These are phyloP conservation scores for Pitangus sulphuratus DNA, from an alignment of 2,797 vertebrate genomes.

Conservation along the genomic window DNA sequence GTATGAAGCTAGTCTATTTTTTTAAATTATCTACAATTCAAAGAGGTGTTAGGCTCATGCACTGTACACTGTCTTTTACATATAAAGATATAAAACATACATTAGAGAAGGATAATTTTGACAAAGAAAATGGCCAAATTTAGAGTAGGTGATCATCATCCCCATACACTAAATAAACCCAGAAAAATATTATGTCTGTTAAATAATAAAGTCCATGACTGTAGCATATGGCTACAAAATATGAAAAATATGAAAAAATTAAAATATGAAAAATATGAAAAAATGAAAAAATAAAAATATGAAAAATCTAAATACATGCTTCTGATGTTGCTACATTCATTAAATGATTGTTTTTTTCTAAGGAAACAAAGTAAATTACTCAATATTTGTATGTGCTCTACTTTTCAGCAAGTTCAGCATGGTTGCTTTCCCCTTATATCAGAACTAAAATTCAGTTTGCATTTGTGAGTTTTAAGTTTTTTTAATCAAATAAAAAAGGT, in stretches of 20 bases:
- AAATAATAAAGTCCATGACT: background rate
- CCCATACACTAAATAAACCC: background rate
- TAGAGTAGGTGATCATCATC: background rate
- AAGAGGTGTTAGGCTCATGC: background rate
- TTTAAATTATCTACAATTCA: background rate
- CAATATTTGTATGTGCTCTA: background rate
- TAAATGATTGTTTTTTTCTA: background rate
- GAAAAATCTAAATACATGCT: background rate
- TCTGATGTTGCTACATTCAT: rapidly evolving
- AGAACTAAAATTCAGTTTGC: background rate
- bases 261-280: background rate
- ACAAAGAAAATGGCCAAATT: background rate
- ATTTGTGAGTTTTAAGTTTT: background rate
- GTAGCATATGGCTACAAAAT: background rate
- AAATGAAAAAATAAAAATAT: too few species aligned
- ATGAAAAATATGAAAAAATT: background rate
- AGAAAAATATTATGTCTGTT: background rate
- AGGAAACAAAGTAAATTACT: background rate
- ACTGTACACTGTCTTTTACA: background rate
- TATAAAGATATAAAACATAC: background rate
- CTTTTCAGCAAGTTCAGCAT: background rate
- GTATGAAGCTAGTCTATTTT: background rate
- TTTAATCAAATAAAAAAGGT: background rate
- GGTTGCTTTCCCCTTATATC: background rate
- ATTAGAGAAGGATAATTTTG: background rate